Percentiles rank a stretch among this genome's conserved stretches.
phyloP scores from a whole-genome alignment of 2,888 invertebrate genomes.

The Amorpha juglandis region DNA sequence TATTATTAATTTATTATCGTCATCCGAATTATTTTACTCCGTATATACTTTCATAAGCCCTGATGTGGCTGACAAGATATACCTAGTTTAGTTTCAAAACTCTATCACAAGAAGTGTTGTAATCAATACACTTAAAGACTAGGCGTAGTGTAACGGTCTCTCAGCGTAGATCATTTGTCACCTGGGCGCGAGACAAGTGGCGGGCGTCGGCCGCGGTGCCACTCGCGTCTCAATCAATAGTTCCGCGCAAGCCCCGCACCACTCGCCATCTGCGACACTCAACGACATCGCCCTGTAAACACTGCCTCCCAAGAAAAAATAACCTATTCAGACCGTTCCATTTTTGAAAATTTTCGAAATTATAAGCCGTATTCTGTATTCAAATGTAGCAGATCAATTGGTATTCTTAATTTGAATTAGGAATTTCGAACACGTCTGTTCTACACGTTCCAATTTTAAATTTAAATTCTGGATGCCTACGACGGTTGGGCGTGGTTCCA shows the following conservation, averaged over 20 bases:
- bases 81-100: too few species aligned
- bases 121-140: neutral
- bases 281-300: conserved; percentile 41
- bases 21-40: too few species aligned
- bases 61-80: too few species aligned
- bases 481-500: conserved; percentile 61
- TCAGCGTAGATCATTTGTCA: conserved; percentile 52
- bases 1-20: too few species aligned
- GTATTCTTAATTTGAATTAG: neutral
- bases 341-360: conserved; percentile 31
- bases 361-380: conserved; percentile 24
- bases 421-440: neutral
- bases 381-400: neutral
- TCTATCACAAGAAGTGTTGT: too few species aligned
- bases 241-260: conserved; percentile 65
- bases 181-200: conserved; percentile 50
- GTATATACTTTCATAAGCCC: too few species aligned
- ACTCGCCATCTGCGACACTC: conserved; percentile 45
- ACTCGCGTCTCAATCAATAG: conserved; percentile 65
- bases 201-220: conserved; percentile 54
- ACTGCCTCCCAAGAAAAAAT: conserved; percentile 32
- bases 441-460: conserved; percentile 24
- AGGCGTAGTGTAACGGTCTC: conserved; percentile 4
- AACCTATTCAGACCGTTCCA: neutral
- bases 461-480: conserved; percentile 38